Evolutionary conservation across 1,140 invertebrate species (phyloP).

Genomic region (Hermetia illucens): DNA sequence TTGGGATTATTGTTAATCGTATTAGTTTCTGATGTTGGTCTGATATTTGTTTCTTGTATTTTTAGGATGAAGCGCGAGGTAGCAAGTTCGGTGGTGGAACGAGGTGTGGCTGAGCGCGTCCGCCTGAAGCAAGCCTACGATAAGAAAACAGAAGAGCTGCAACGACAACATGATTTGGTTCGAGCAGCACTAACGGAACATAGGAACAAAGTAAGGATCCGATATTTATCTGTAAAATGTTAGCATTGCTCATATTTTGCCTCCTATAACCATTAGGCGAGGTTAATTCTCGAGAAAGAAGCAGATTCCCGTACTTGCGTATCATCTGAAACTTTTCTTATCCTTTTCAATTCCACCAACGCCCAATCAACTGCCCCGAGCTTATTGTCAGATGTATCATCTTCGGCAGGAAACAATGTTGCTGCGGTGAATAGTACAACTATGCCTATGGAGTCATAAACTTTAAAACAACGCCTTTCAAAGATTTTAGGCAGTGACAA

Average conservation of each 20-base stretch:
- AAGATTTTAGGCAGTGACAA: no score
- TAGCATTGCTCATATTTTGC: background rate
- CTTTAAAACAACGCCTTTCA: no score
- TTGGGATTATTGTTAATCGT: background rate
- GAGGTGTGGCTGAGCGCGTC: conserved; percentile 67
- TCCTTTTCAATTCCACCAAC: conserved; percentile 17
- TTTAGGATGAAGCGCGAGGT: conserved; percentile 59
- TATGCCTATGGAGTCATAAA: background rate
- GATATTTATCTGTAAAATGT: background rate
- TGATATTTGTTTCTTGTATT: no score
- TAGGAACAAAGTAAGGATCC: conserved; percentile 46
- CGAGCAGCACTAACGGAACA: conserved; percentile 50
- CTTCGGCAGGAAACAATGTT: background rate
- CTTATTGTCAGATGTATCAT: background rate
- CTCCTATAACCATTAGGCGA: conserved; percentile 12
- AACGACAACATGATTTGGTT: conserved; percentile 64
- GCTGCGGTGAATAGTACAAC: background rate
- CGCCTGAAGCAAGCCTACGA: conserved; percentile 59
- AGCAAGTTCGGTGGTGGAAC: conserved; percentile 58
- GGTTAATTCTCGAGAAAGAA: conserved; percentile 28
- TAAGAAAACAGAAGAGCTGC: conserved; percentile 56
- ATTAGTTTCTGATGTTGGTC: no score
- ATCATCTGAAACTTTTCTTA: conserved; percentile 21
- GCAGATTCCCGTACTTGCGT: conserved; percentile 24
- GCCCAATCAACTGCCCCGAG: background rate